Evolutionary conservation across 2,888 invertebrate genomes (phyloP).

Genomic region (Eupithecia vulgata): DNA sequence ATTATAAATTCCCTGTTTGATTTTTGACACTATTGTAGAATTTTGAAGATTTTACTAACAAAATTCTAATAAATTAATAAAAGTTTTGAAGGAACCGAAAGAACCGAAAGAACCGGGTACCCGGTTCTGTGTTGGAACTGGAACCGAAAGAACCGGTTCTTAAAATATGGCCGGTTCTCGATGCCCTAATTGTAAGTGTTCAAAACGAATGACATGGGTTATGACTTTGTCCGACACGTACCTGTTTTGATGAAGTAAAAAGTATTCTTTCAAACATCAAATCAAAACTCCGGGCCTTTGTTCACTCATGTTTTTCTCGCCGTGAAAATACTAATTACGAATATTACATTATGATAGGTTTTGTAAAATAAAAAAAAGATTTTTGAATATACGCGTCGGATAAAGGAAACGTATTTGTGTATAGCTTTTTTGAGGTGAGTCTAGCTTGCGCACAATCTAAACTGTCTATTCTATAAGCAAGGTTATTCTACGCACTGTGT

Average conservation of each 20-base stretch:
- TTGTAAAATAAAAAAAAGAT: not conserved
- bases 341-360: not conserved
- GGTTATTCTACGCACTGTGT: not conserved
- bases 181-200: no score
- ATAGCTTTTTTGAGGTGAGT: constrained; percentile 37
- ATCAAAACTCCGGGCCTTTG: not conserved
- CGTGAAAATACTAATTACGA: not conserved
- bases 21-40: no score
- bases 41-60: no score
- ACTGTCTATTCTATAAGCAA: not conserved
- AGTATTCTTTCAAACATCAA: not conserved
- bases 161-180: no score
- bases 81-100: no score
- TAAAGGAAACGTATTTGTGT: constrained; percentile 26
- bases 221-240: not conserved
- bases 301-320: no score
- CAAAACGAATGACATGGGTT: constrained; percentile 16
- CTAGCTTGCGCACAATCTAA: constrained; percentile 41
- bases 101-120: no score
- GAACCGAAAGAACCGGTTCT: no score
- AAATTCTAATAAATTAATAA: no score
- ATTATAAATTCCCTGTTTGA: no score
- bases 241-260: not conserved
- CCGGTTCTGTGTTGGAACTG: no score
- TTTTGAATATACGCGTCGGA: not conserved